Evolutionary conservation across 2,888 invertebrate species (phyloP), one percentile per base, ranked within the genome.

Genomic region (Luperina testacea): DNA sequence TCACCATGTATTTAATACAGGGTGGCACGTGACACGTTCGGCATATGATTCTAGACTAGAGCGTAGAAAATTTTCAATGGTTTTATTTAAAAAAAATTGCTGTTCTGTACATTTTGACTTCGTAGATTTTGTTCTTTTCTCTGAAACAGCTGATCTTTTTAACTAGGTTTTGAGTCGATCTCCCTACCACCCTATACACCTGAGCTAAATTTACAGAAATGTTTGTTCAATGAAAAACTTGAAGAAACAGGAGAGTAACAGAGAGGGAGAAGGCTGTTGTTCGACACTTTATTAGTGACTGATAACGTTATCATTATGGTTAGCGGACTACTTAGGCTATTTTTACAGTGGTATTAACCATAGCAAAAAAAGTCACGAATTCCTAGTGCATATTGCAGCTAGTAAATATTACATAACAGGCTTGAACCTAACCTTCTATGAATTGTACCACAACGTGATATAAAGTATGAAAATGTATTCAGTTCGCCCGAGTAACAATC

Each of bases 401-500:
- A 57, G 0, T 38, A 57, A 42, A 57, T 64, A 57, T 68, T 17
- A 68, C 24, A 59, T 27, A 73, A 63, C n/a, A 53, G 1, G 17
- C 4, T 27, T n/a, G 17, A 67, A 15, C 11, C 5, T 13, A 8
- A 38, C 9, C 24, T 68, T 27, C 38, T 81, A 53, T 89, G 63
- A 72, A 84, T 91, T 91, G 82, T 15, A 82, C 86, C 90, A 85
- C 81, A 84, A 68, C 11, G 51, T 72, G 68, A 81, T 75, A 81
- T 88, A 88, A 92, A 92, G 88, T 91, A 93, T 91, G 92, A 92
- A 93, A 94, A 93, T 93, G 90, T 93, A 94, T 94, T 94, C 92
- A 91, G 92, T 90, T 90, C 90, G 90, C 88, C 88, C 82, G 88
- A 90, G 91, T 92, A 91, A 92, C 92, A 94, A 93, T 94, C 87